Evolutionary conservation across 2,797 vertebrate species (phyloP), one percentile per base, ranked within the genome.

Genomic region (Lithobates pipiens): DNA sequence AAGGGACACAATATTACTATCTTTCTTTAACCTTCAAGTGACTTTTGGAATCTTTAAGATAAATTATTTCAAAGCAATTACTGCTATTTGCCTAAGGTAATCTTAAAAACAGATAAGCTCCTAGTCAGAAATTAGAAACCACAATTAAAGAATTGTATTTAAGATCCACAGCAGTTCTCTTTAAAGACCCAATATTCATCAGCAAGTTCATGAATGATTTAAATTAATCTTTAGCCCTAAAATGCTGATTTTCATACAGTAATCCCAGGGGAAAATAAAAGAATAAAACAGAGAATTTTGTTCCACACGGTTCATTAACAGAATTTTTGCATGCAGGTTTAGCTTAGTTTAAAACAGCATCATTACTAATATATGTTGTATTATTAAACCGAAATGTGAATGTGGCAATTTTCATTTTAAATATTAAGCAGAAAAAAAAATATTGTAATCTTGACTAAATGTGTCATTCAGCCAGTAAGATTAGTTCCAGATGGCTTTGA

Each of bases 61-160:
- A 84, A 84, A 84, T 72, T 61, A 77, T 84, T 84, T 78, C 83
- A 84, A 84, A 84, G 83, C 76, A 84, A 78, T 84, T 84, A 84
- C 76, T 72, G 83, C 76, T 61, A 84, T 84, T 84, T 84, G 83
- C 83, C 83, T 84, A 84, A 84, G 83, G 83, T 84, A 84, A 84
- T 84, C 76, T 78, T 46, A 84, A 77, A 84, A 84, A 84, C 75
- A 72, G 83, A 84, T 84, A 84, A 84, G 83, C 83, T 84, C 68
- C 72, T 72, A 77, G 83, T 36, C 32, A 84, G 83, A 84, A 84
- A 84, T 84, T 84, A 84, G 83, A 78, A 84, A 77, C 83, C 83
- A 84, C 75, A 84, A 84, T 84, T 84, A 84, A 84, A 77, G 76
- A 84, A 77, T 77, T 84, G 76, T 78, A 77, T 78, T 84, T 84